Evolutionary conservation across 2,888 invertebrate genomes (phyloP).

Genomic region (Tetragonula carbonaria): DNA sequence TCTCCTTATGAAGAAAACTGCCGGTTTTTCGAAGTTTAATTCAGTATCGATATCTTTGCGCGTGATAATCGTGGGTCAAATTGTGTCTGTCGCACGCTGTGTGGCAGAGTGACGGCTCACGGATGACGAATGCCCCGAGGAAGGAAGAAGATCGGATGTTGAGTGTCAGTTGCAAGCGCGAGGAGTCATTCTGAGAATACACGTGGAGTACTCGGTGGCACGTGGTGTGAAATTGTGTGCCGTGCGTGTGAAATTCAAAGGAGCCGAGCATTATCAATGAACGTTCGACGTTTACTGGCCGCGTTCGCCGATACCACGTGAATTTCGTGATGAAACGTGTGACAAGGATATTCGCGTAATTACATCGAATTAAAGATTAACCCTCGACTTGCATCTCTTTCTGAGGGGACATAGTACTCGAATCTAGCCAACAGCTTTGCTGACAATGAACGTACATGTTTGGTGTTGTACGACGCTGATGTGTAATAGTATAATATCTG

Average conservation of each 20-base stretch:
- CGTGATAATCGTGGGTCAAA: neutral
- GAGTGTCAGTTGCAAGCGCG: slow-evolving; percentile 2
- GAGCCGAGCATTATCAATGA: neutral
- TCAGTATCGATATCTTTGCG: neutral
- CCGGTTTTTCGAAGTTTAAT: neutral
- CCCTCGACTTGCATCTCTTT: too few species aligned
- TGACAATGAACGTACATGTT: too few species aligned
- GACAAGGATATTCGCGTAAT: neutral
- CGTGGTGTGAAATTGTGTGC: neutral
- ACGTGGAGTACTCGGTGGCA: neutral
- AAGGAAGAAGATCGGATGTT: neutral
- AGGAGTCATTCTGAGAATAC: neutral
- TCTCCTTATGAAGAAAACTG: too few species aligned
- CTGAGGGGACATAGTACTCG: too few species aligned
- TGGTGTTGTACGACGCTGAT: too few species aligned
- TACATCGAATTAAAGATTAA: too few species aligned
- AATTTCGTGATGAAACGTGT: neutral
- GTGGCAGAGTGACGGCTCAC: neutral
- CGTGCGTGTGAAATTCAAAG: neutral
- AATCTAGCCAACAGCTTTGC: too few species aligned
- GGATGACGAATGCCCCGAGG: neutral
- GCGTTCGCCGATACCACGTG: neutral
- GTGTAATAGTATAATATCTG: too few species aligned
- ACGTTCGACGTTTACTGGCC: neutral
- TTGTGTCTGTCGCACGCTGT: neutral